Percentiles rank a stretch among this genome's conserved stretches.
These are phyloP conservation scores for Dolichomitus sp. DNA, from an alignment of 2,888 invertebrate genomes.

Conservation along the genomic window DNA sequence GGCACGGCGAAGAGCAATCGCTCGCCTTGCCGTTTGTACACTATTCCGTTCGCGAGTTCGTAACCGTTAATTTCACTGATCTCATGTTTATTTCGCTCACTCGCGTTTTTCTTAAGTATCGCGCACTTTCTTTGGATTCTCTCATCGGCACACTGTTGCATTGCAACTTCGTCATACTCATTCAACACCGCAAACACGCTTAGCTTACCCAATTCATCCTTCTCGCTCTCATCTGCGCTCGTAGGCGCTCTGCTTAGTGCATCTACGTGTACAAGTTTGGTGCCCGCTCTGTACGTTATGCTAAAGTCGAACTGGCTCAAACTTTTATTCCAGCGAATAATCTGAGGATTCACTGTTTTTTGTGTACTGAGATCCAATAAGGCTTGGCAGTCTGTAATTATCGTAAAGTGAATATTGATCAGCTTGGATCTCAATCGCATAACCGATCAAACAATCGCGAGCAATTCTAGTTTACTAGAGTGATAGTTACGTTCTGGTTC, in stretches of 20 bases:
- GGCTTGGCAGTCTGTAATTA: background rate
- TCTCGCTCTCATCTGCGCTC: too few relatives aligned
- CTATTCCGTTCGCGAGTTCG: slow-evolving; percentile 1
- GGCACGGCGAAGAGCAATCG: slow-evolving; percentile 39
- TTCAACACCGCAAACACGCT: slow-evolving; percentile 11
- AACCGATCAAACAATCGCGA: slow-evolving; percentile 28
- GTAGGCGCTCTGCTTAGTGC: slow-evolving; percentile 67
- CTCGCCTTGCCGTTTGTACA: slow-evolving; percentile 32
- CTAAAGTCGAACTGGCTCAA: slow-evolving; percentile 56
- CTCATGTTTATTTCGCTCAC: slow-evolving; percentile 8
- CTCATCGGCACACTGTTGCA: slow-evolving; percentile 6
- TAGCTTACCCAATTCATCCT: background rate
- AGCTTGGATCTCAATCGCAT: background rate
- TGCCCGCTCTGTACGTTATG: slow-evolving; percentile 67
- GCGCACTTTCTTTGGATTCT: slow-evolving; percentile 6
- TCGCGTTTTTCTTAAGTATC: slow-evolving; percentile 8
- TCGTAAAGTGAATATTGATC: slow-evolving; percentile 19
- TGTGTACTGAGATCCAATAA: slow-evolving; percentile 14
- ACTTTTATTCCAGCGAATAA: background rate
- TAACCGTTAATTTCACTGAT: slow-evolving; percentile 16
- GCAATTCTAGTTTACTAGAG: slow-evolving; percentile 63
- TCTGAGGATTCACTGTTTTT: slow-evolving; percentile 3
- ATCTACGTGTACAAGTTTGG: slow-evolving; percentile 64
- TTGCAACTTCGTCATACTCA: slow-evolving; percentile 1
- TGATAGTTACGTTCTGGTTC: slow-evolving; percentile 70